These are phyloP conservation scores for Drymodes brunneopygia DNA, from an alignment of 2,113 vertebrate genomes.

Conservation along the genomic window DNA sequence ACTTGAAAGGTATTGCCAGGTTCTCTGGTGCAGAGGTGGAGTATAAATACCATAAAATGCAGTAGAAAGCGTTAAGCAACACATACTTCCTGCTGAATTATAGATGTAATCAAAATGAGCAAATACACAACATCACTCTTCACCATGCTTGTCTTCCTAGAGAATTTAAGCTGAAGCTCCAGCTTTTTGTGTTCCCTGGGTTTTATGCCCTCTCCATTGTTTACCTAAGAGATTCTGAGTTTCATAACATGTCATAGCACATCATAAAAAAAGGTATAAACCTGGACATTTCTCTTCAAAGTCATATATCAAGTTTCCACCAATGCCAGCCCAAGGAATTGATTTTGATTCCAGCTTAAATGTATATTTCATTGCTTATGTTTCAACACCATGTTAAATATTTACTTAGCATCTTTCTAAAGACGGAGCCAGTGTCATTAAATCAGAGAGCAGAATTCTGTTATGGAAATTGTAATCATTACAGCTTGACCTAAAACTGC, in stretches of 20 bases:
- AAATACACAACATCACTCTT: slow-evolving; percentile 52
- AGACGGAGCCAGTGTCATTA: not conserved
- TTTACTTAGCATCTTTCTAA: not conserved
- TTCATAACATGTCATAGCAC: not conserved
- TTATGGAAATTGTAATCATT: not conserved
- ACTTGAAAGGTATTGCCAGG: slow-evolving; percentile 22
- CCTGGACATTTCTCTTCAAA: not conserved
- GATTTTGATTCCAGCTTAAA: not conserved
- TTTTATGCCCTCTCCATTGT: not conserved
- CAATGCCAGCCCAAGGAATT: not conserved
- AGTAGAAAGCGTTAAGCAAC: slow-evolving; percentile 59
- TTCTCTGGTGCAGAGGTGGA: not conserved
- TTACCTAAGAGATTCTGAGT: slow-evolving; percentile 35
- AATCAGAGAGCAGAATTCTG: not conserved
- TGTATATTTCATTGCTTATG: not conserved
- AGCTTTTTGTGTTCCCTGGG: not conserved
- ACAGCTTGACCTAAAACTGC: slow-evolving; percentile 32
- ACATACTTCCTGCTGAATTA: slow-evolving; percentile 66
- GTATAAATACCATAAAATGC: slow-evolving; percentile 35
- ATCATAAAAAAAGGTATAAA: slow-evolving; percentile 2
- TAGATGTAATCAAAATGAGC: slow-evolving; percentile 62
- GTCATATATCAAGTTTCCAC: not conserved
- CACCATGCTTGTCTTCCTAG: not conserved
- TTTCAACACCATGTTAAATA: not conserved
- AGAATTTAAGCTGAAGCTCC: slow-evolving; percentile 20